Evolutionary conservation across 2,113 vertebrate species (phyloP).

Genomic region (Leptobrachium ailaonicum): DNA sequence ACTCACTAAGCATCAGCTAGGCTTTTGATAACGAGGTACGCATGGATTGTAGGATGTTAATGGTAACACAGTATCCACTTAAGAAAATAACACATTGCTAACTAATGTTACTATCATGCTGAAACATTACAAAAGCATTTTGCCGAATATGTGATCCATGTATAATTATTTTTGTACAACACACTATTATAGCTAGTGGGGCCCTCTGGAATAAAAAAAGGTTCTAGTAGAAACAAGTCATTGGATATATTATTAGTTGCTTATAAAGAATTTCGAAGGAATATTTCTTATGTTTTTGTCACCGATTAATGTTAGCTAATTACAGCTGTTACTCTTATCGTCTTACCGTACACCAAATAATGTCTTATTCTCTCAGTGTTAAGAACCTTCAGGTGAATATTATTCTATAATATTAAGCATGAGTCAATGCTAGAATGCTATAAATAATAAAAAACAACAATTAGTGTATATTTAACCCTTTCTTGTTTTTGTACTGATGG

Average conservation of each 20-base stretch:
- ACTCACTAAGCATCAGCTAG: not conserved
- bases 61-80: not conserved
- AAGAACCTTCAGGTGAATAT: constrained; percentile 17
- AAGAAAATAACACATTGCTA: not conserved
- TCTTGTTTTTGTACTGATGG: not conserved
- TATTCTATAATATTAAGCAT: constrained; percentile 31
- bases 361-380: constrained; percentile 40
- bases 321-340: constrained; percentile 33
- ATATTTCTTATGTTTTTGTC: constrained; percentile 26
- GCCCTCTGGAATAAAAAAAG: not conserved
- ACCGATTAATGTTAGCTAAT: constrained; percentile 43
- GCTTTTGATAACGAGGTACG: not conserved
- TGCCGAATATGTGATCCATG: not conserved
- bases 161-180: not conserved
- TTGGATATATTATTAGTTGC: not conserved
- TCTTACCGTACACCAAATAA: constrained; percentile 22
- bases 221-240: not conserved
- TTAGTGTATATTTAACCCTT: not conserved
- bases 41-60: not conserved
- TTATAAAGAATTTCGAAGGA: constrained; percentile 22
- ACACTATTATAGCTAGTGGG: not conserved
- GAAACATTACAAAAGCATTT: not conserved
- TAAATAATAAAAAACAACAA: constrained; percentile 31
- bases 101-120: not conserved
- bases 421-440: constrained; percentile 7